These are phyloP conservation scores for Morinoia aosen DNA, from an alignment of 2,888 invertebrate genomes.

Conservation along the genomic window DNA sequence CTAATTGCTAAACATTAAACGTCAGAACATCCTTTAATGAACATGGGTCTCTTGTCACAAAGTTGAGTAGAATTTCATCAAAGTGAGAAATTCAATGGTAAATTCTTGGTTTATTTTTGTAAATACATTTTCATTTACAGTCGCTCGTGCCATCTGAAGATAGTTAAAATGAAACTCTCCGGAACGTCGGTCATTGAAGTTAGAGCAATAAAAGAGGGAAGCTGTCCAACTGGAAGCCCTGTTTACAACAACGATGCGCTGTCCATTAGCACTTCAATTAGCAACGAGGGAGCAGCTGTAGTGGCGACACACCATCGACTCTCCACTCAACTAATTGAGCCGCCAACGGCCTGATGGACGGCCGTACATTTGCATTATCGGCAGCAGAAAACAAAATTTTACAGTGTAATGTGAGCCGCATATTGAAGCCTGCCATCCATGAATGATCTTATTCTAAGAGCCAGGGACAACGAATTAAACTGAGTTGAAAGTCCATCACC, in stretches of 20 bases:
- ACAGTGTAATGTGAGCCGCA: background rate
- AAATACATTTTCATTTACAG: background rate
- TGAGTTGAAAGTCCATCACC: background rate
- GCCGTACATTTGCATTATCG: conserved; percentile 9
- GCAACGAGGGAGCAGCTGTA: background rate
- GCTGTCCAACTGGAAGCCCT: background rate
- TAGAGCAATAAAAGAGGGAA: background rate
- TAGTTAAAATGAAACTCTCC: background rate
- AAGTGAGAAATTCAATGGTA: background rate
- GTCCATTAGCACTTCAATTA: conserved; percentile 22
- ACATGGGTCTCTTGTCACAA: background rate
- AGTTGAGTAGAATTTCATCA: background rate
- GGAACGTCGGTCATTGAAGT: background rate
- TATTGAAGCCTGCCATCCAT: background rate
- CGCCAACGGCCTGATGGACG: background rate
- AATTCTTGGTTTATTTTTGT: background rate
- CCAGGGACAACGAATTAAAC: background rate
- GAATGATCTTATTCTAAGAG: background rate
- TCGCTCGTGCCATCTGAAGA: background rate
- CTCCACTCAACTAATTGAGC: conserved; percentile 36
- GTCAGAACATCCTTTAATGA: background rate
- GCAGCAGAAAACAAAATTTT: background rate
- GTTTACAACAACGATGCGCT: conserved; percentile 5
- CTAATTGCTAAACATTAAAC: background rate
- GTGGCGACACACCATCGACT: background rate